Evolutionary conservation across 2,113 vertebrate species (phyloP), one percentile per base, ranked within the genome.

Genomic region (Sula dactylatra): DNA sequence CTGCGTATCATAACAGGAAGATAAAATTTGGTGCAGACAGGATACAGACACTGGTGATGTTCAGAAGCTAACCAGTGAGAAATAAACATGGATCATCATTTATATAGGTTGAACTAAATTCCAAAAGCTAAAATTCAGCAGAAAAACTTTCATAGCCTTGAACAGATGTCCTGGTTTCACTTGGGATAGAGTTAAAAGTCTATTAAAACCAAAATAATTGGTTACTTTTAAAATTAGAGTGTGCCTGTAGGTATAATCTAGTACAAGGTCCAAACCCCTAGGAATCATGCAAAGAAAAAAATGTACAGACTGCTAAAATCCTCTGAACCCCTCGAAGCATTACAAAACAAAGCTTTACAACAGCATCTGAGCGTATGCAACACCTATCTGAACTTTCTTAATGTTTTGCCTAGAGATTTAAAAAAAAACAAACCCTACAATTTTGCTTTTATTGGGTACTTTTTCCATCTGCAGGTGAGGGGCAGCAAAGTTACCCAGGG

Each of bases 201-300:
- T 92, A 76, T 96, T 96, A 80, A 90, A 90, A 54, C 16, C 29
- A 71, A 93, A 94, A 72, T 81, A 86, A 85, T 64, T 79, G 17
- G 55, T 76, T 91, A 59, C 34, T 85, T 86, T 87, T 86, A 90
- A 49, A 26, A 71, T 50, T 82, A 90, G 13, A 78, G 13, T 64
- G 32, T 78, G 64, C 42, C 50, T 92, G 32, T 50, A 86, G 62
- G 42, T 66, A 59, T 58, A 86, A 80, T 55, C 32, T 82, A 59
- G 31, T 61, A 70, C 36, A 77, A 70, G 47, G 67, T 70, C 32
- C 59, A 90, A 93, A 50, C 10, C 64, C 47, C 26, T 58, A 81
- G 55, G 58, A 88, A 70, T 50, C 22, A 74, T 54, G 61, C 1
- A 3, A 87, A 79, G 9, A 45, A 89, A 77, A 86, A 93, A 76